A percentile compares a stretch with the other conserved stretches of the same genome.
These are phyloP conservation scores for Xylophagus ater DNA, from an alignment of 2,888 invertebrate genomes.

Conservation along the genomic window DNA sequence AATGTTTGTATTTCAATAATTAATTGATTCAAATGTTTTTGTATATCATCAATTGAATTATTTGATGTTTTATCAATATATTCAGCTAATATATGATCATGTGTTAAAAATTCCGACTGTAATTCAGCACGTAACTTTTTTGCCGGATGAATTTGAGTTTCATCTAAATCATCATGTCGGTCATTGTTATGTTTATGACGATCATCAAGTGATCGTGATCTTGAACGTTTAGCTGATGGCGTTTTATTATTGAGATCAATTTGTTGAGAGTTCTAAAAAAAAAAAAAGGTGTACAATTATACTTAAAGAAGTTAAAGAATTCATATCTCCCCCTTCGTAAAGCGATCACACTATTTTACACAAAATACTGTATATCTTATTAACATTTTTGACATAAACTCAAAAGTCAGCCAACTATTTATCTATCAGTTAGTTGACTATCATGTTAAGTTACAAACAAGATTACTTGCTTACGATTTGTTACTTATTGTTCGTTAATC, in stretches of 20 bases:
- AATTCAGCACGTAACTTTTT: constrained; percentile 44
- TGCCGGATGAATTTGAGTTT: constrained; percentile 25
- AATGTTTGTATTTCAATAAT: constrained; percentile 57
- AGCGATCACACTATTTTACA: no score
- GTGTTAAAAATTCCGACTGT: constrained; percentile 43
- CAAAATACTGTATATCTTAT: no score
- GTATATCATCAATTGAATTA: constrained; percentile 48
- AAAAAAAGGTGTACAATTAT: no score
- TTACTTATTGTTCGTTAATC: no score
- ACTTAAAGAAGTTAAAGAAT: no score
- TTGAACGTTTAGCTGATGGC: constrained; percentile 9
- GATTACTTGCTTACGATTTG: no score
- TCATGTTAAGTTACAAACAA: no score
- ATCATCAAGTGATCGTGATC: constrained; percentile 9
- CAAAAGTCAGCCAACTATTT: no score
- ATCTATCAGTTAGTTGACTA: no score
- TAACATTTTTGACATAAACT: no score
- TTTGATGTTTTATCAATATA: constrained; percentile 53
- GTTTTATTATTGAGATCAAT: constrained; percentile 10
- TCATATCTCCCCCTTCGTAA: no score
- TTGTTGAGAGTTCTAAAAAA: constrained; percentile 4
- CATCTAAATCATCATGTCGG: no score
- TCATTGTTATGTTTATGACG: constrained; percentile 19
- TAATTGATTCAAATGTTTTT: constrained; percentile 53
- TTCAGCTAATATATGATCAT: constrained; percentile 50